Percentiles rank a stretch among this genome's conserved stretches.
phyloP scores from a whole-genome alignment of 2,888 invertebrate genomes.

The Callosobruchus maculatus region DNA sequence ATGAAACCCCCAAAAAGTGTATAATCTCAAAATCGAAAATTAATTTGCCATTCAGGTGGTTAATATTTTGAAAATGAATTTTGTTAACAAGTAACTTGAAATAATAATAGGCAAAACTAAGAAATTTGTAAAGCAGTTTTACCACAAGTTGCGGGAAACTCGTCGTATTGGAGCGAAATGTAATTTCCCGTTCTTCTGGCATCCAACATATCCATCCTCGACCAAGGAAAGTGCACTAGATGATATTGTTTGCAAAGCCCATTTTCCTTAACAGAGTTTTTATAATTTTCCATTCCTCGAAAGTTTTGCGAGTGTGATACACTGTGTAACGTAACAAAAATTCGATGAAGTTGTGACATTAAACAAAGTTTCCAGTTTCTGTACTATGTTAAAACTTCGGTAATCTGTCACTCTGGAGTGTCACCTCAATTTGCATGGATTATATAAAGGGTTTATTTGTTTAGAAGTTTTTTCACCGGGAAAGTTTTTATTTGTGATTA shows the following conservation, averaged over 20 bases:
- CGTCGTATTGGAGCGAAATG: too few relatives aligned
- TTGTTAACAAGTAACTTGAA: too few relatives aligned
- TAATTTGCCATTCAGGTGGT: too few relatives aligned
- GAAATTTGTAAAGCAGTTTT: too few relatives aligned
- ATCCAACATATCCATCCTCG: background rate
- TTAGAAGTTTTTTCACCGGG: background rate
- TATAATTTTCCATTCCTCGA: background rate
- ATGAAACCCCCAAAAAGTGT: too few relatives aligned
- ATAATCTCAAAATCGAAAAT: too few relatives aligned
- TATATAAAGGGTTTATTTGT: background rate
- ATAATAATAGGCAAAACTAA: too few relatives aligned
- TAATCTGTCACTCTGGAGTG: conserved; percentile 1
- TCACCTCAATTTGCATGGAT: conserved; percentile 1
- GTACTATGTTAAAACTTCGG: conserved; percentile 4
- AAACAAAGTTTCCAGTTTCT: conserved; percentile 5
- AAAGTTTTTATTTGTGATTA: background rate
- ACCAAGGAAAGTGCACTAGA: background rate
- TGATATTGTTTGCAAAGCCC: background rate
- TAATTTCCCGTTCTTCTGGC: too few relatives aligned
- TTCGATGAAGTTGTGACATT: background rate
- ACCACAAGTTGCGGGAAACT: too few relatives aligned
- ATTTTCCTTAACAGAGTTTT: background rate
- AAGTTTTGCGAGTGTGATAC: background rate
- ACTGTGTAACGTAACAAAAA: background rate
- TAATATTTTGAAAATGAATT: too few relatives aligned